Evolutionary conservation across 2,888 invertebrate genomes (phyloP).

Genomic region (Julus scandinavius): DNA sequence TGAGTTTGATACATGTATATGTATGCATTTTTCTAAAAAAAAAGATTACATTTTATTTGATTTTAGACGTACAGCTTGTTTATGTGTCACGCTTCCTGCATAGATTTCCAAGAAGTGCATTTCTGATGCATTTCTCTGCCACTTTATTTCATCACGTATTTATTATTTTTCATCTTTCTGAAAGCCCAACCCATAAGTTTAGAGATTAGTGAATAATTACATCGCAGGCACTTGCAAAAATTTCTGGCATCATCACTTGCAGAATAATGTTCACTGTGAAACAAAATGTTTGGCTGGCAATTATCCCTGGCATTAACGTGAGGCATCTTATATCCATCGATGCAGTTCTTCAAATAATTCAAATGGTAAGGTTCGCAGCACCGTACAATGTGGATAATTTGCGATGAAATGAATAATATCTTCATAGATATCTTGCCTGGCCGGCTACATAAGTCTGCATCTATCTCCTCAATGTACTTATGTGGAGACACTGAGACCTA

Average conservation of each 20-base stretch:
- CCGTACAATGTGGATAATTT: background rate
- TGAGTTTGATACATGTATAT: too few relatives aligned
- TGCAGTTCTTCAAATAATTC: background rate
- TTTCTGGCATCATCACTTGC: background rate
- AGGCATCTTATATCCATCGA: background rate
- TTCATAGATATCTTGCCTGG: background rate
- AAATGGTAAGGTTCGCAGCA: conserved; percentile 7
- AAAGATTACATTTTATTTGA: too few relatives aligned
- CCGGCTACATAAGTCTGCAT: conserved; percentile 3
- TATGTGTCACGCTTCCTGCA: background rate
- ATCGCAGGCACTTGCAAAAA: too few relatives aligned
- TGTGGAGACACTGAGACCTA: background rate
- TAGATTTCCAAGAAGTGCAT: background rate
- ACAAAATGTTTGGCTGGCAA: background rate
- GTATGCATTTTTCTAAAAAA: too few relatives aligned
- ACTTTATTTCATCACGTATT: background rate
- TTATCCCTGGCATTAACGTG: background rate
- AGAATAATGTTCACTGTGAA: background rate
- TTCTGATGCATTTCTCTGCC: background rate
- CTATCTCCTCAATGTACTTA: background rate
- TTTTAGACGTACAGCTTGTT: background rate
- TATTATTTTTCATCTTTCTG: background rate
- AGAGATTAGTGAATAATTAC: too few relatives aligned
- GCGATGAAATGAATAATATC: background rate
- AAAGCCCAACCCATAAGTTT: too few relatives aligned